Evolutionary conservation across 2,888 invertebrate genomes (phyloP).

Genomic region (Protophormia terraenovae): DNA sequence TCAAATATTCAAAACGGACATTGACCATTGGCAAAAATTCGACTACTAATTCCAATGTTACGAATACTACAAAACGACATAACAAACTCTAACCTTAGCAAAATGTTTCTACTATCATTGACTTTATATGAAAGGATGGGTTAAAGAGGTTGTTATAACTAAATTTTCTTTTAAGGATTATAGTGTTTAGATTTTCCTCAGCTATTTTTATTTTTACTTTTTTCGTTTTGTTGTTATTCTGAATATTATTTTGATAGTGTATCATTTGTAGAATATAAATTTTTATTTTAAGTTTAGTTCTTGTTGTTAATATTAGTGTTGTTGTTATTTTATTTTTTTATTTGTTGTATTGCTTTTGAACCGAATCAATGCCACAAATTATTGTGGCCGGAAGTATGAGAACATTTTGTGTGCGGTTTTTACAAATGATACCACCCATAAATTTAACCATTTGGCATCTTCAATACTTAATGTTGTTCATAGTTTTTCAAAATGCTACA

Average conservation of each 20-base stretch:
- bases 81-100: not conserved
- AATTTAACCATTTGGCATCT: conserved; percentile 61
- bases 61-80: not conserved
- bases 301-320: conserved; percentile 5
- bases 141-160: not conserved
- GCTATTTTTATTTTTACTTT: not conserved
- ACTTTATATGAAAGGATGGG: not conserved
- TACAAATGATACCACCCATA: conserved; percentile 60
- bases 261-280: conserved; percentile 65
- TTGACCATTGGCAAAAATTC: conserved; percentile 57
- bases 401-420: conserved; percentile 58
- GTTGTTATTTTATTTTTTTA: not conserved
- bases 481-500: conserved; percentile 49
- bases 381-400: conserved; percentile 66
- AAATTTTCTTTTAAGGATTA: not conserved
- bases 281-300: conserved; percentile 45
- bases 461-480: conserved; percentile 36
- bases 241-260: conserved; percentile 49
- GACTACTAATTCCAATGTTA: not conserved
- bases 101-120: conserved; percentile 4
- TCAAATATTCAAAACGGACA: conserved; percentile 60
- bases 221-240: not conserved
- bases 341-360: conserved; percentile 29
- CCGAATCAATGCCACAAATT: conserved; percentile 66
- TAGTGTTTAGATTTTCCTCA: conserved; percentile 10